Evolutionary conservation across 2,113 vertebrate species (phyloP).

Genomic region (Glaucidium brasilianum): DNA sequence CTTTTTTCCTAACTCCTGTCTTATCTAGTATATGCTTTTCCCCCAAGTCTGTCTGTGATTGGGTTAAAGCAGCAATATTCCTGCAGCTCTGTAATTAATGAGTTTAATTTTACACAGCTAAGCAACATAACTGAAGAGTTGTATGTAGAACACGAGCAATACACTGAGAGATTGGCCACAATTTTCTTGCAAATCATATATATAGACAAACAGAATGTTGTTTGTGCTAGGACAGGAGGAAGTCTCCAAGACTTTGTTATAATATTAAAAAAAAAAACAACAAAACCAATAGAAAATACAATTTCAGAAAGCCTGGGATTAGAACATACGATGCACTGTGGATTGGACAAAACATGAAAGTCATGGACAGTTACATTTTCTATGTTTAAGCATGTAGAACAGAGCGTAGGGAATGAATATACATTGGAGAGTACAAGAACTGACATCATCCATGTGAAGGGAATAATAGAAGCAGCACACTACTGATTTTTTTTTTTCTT

Average conservation of each 20-base stretch:
- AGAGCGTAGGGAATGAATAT: background rate
- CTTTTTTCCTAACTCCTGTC: background rate
- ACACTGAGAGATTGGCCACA: background rate
- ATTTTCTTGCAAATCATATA: background rate
- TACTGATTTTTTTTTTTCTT: background rate
- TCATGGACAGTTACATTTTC: background rate
- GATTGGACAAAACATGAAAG: background rate
- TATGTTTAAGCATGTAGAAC: background rate
- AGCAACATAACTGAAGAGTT: background rate
- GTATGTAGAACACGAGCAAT: accelerated
- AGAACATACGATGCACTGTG: background rate
- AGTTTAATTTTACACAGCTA: background rate
- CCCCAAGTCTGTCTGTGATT: background rate
- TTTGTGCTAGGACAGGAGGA: background rate
- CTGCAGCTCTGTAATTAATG: background rate
- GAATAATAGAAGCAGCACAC: background rate
- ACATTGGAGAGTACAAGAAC: background rate
- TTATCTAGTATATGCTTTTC: background rate
- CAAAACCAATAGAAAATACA: background rate
- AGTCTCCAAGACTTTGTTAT: background rate
- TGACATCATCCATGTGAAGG: background rate
- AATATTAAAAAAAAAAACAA: background rate
- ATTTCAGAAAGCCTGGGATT: background rate
- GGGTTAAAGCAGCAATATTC: background rate
- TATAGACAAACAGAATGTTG: background rate